Conservation (phyloP, 2,113 vertebrate genomes). For the Brevimyrus niger region DNA sequence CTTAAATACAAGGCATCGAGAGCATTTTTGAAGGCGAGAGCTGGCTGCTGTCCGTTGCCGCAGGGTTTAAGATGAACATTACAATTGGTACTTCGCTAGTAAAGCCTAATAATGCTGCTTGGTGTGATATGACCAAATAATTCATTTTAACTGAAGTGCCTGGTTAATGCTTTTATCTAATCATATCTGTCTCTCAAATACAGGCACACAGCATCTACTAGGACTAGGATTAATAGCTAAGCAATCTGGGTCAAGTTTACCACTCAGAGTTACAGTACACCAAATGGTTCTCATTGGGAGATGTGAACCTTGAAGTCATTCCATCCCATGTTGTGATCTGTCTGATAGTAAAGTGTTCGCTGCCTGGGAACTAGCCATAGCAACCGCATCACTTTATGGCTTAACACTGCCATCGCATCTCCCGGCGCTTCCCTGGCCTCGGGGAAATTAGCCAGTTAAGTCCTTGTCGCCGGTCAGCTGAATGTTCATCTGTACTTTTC, state of each 20-base stretch:
- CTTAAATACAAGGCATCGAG: not conserved
- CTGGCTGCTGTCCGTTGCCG: not conserved
- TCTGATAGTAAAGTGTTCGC: not conserved
- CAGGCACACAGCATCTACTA: not conserved
- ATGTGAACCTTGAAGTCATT: not conserved
- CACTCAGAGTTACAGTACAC: not conserved
- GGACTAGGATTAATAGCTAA: not conserved
- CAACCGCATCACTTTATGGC: not conserved
- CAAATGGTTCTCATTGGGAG: not conserved
- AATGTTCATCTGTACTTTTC: not conserved
- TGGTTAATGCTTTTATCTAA: not conserved
- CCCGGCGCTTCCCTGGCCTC: not conserved
- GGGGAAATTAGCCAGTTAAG: not conserved
- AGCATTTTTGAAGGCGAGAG: not conserved
- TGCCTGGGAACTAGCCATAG: not conserved
- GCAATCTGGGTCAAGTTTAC: not conserved
- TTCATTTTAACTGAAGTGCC: not conserved
- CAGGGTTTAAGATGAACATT: not conserved
- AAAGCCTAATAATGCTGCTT: not conserved
- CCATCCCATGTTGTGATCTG: not conserved
- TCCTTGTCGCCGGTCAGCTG: not conserved
- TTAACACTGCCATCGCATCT: not conserved
- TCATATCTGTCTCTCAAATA: not conserved
- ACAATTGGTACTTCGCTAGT: not conserved
- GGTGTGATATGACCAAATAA: not conserved